A percentile compares a stretch with the other conserved stretches of the same genome.
These are phyloP conservation scores for Cheilosia scutellata DNA, from an alignment of 2,888 invertebrate species.

Conservation along the genomic window DNA sequence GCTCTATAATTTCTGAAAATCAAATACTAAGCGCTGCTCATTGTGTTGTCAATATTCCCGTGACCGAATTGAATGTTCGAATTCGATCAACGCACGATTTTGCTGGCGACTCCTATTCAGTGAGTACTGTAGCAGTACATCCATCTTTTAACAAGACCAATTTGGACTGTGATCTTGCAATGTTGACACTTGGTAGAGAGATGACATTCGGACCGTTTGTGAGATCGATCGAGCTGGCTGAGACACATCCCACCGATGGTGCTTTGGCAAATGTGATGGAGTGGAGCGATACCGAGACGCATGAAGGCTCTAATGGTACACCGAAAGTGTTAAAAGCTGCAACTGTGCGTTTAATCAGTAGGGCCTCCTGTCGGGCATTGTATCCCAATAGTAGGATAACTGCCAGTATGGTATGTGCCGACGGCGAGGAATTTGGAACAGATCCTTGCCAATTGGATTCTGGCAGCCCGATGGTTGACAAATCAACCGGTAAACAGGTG, in stretches of 20 bases:
- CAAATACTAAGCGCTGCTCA: slow-evolving; percentile 49
- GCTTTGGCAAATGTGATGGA: slow-evolving; percentile 33
- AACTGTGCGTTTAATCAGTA: slow-evolving; percentile 19
- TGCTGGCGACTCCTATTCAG: slow-evolving; percentile 10
- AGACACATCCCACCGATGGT: slow-evolving; percentile 1
- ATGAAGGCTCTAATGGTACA: neutral
- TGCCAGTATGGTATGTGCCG: slow-evolving; percentile 33
- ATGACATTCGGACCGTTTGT: slow-evolving; percentile 22
- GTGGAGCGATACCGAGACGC: slow-evolving; percentile 23
- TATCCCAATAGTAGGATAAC: slow-evolving; percentile 18
- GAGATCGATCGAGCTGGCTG: slow-evolving; percentile 29
- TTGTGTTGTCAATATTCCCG: slow-evolving; percentile 27
- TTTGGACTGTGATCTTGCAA: slow-evolving; percentile 48
- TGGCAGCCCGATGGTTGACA: slow-evolving; percentile 55
- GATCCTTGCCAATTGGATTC: slow-evolving; percentile 36
- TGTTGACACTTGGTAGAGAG: slow-evolving; percentile 19
- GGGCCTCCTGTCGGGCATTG: slow-evolving; percentile 3
- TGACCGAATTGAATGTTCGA: slow-evolving; percentile 17
- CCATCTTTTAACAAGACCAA: slow-evolving; percentile 6
- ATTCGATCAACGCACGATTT: slow-evolving; percentile 35
- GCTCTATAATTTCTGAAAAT: slow-evolving; percentile 39
- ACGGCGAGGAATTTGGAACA: neutral
- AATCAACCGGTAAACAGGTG: slow-evolving; percentile 35
- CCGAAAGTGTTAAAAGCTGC: slow-evolving; percentile 5
- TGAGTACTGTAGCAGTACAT: slow-evolving; percentile 27